A percentile compares a stretch with the other conserved stretches of the same genome.
phyloP scores from a whole-genome alignment of 2,888 invertebrate species.

The Erebia epiphron region DNA sequence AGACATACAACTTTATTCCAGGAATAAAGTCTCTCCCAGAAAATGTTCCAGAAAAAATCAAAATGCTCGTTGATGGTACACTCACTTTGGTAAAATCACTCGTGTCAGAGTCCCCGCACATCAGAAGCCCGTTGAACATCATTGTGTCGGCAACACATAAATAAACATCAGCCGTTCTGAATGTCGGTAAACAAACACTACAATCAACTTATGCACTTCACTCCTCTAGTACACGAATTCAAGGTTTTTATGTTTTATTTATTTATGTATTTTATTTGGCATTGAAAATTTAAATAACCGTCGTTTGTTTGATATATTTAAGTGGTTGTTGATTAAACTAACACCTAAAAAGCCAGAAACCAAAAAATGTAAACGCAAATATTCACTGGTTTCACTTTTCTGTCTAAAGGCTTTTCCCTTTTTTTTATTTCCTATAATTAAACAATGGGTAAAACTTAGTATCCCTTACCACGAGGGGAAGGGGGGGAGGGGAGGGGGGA shows the following conservation, averaged over 20 bases:
- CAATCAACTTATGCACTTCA: background rate
- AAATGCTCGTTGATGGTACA: slow-evolving; percentile 20
- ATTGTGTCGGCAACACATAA: slow-evolving; percentile 44
- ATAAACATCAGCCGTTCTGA: slow-evolving; percentile 7
- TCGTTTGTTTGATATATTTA: background rate
- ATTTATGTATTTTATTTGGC: background rate
- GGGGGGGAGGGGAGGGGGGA: too few species aligned
- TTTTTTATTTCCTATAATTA: background rate
- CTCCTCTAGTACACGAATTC: background rate
- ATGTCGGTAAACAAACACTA: background rate
- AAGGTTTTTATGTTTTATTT: background rate
- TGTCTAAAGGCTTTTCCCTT: too few species aligned
- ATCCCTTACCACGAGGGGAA: too few species aligned
- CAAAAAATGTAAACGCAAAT: background rate
- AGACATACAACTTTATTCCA: too few species aligned
- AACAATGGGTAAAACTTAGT: too few species aligned
- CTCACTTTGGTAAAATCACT: slow-evolving; percentile 73
- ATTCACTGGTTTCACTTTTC: too few species aligned
- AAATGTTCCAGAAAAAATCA: too few species aligned
- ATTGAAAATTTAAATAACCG: background rate
- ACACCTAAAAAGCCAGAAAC: background rate
- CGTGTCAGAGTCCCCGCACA: slow-evolving; percentile 71
- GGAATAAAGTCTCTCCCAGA: too few species aligned
- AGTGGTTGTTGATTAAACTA: background rate
- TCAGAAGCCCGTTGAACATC: slow-evolving; percentile 75